Evolutionary conservation across 1,140 invertebrate species (phyloP), one percentile per base, ranked within the genome.

Genomic region (Xylocopa sonorina): DNA sequence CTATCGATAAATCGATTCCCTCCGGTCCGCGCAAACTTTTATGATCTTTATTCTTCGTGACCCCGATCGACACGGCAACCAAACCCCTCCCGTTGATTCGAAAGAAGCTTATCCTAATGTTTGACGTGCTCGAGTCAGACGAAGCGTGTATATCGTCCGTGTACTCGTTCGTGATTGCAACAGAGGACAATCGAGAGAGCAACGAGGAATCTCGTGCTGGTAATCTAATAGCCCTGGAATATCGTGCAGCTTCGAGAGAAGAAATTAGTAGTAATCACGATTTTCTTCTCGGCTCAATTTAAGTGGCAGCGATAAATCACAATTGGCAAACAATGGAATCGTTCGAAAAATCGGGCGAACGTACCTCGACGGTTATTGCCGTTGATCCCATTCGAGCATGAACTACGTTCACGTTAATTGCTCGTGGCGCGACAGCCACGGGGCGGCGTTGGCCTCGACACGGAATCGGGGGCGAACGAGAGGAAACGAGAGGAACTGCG

Each of bases 1-100:
- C 18, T 24, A 29, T 18, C 46, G 32, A 78, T 71, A 43, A 71
- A 78, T 78, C 71, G 53, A 57, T 67, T 50, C 32, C 27, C 21
- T 43, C 24, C n/a, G n/a, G n/a, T 16, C 34, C 21, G 60, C 14
- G 18, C 46, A 43, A 51, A 66, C 62, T 41, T 64, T 64, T 51
- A 64, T 32, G 43, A 46, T 62, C 43, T 48, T 27, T 62, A 34
- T 62, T 34, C 41, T 7, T 38, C n/a, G n/a, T 24, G 4, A 34
- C 58, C 16, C 57, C 32, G 41, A 73, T 48, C 69, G 24, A 27
- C 3, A 24, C 9, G 21, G 12, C n/a, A 60, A 32, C 29, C 27
- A 55, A 51, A n/a, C n/a, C 41, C 29, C 34, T 16, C 12, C 7
- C 16, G 7, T 32, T 55, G 3, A 62, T 55, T 48, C 5, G 7